Evolutionary conservation across 2,113 vertebrate genomes (phyloP).

Genomic region (Python bivittatus): DNA sequence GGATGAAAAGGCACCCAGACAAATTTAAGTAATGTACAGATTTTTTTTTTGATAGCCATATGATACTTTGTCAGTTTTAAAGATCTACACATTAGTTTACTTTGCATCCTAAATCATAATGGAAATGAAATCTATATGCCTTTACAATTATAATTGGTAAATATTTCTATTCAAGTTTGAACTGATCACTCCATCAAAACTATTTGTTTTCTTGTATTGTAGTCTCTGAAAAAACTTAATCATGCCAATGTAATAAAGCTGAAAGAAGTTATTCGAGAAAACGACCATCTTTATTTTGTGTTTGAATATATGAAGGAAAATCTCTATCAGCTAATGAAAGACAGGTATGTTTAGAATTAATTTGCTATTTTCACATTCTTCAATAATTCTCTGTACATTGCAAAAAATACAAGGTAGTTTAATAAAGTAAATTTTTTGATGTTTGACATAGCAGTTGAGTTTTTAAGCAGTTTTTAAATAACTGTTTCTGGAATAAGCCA

Average conservation of each 20-base stretch:
- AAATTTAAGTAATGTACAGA: neutral
- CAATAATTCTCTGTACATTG: neutral
- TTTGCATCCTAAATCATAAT: neutral
- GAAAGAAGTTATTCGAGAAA: conserved; percentile 98
- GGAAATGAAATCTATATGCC: neutral
- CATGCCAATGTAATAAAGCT: conserved; percentile 97
- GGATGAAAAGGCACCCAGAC: neutral
- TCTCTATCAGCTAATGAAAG: conserved; percentile 98
- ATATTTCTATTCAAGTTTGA: neutral
- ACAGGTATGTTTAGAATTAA: conserved; percentile 80
- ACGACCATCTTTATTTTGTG: conserved; percentile 97
- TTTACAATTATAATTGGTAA: neutral
- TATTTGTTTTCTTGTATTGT: conserved; percentile 46
- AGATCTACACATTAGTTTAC: neutral
- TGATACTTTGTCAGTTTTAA: neutral
- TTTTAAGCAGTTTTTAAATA: too few relatives aligned
- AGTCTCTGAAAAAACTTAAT: conserved; percentile 98
- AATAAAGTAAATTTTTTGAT: neutral
- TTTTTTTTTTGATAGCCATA: neutral
- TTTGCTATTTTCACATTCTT: neutral
- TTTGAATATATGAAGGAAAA: conserved; percentile 99
- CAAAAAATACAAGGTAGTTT: too few relatives aligned
- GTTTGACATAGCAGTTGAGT: neutral
- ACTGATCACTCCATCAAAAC: neutral
- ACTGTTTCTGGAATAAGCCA: too few relatives aligned